Conservation (phyloP, 1,140 invertebrate species). For the Geopemphigus sp. region DNA sequence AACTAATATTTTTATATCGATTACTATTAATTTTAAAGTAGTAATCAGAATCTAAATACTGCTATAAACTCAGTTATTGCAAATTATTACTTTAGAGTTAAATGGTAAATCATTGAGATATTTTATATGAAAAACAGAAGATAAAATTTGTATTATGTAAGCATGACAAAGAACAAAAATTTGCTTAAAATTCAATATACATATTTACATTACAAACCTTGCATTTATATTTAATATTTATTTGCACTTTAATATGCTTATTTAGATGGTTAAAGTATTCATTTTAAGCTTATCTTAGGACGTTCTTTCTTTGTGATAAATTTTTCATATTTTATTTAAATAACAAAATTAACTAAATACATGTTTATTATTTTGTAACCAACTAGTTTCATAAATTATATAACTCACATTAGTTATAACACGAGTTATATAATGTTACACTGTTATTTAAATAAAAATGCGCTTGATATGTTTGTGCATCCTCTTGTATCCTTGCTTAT, state of each 20-base stretch:
- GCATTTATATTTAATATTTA: conserved; percentile 10
- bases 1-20: no score
- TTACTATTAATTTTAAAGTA: neutral
- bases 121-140: neutral
- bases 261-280: conserved; percentile 8
- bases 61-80: neutral
- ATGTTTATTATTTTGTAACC: neutral
- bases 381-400: conserved; percentile 5
- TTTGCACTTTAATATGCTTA: conserved; percentile 24
- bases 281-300: neutral
- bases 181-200: conserved; percentile 10
- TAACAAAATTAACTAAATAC: neutral
- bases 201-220: neutral
- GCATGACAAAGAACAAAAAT: conserved; percentile 23
- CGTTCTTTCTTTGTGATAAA: neutral
- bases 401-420: neutral
- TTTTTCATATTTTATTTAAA: neutral
- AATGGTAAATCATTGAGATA: conserved; percentile 3
- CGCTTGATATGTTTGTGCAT: conserved; percentile 25
- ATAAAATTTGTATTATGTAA: neutral
- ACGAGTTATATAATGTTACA: neutral
- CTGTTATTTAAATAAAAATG: conserved; percentile 1
- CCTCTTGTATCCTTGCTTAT: conserved; percentile 26
- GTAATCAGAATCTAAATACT: conserved; percentile 3
- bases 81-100: neutral